Evolutionary conservation across 2,797 vertebrate species (phyloP).

Genomic region (Sarcophilus harrisii): DNA sequence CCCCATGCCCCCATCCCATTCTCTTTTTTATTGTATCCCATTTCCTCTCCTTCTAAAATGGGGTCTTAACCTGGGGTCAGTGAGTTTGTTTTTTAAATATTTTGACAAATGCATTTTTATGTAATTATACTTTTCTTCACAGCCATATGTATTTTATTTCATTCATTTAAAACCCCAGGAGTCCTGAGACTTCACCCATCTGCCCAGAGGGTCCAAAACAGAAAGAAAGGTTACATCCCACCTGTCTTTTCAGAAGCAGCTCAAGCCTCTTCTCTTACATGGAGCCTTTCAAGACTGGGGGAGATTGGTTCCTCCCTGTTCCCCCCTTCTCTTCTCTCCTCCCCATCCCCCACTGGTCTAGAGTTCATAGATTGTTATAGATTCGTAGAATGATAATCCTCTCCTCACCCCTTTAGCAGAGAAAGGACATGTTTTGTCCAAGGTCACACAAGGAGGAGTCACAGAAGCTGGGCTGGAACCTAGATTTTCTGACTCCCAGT

Average conservation of each 20-base stretch:
- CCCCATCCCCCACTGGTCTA: not conserved
- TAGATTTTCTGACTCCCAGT: not conserved
- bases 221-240: not conserved
- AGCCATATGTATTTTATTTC: not conserved
- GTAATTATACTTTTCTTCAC: not conserved
- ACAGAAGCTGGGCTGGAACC: not conserved
- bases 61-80: not conserved
- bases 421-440: not conserved
- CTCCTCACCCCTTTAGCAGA: not conserved
- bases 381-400: not conserved
- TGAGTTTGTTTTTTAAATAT: not conserved
- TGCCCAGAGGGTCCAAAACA: not conserved
- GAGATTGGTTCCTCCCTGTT: not conserved
- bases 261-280: not conserved
- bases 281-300: not conserved
- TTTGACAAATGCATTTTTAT: not conserved
- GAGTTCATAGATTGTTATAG: not conserved
- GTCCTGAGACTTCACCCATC: not conserved
- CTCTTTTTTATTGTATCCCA: not conserved
- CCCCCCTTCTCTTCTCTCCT: not conserved
- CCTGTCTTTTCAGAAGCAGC: not conserved
- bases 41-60: not conserved
- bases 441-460: not conserved
- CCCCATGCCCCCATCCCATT: not conserved
- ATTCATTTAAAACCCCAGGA: not conserved